These are phyloP conservation scores for Chaetoderma sp. DNA, from an alignment of 2,888 invertebrate species.

Conservation along the genomic window DNA sequence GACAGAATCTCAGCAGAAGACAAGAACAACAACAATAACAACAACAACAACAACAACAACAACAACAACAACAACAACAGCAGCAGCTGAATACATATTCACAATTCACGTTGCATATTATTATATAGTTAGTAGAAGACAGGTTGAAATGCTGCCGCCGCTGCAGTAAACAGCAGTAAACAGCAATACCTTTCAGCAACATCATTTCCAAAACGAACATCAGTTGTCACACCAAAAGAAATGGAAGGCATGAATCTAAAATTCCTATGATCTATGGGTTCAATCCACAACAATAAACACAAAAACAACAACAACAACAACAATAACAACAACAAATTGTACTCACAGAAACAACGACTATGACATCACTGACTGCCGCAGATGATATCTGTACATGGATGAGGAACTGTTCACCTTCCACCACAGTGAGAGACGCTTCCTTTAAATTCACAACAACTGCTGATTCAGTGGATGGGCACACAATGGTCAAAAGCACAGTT, in stretches of 20 bases:
- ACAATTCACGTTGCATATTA: no score
- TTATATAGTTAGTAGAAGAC: no score
- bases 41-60: neutral
- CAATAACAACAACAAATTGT: neutral
- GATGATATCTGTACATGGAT: conserved; percentile 45
- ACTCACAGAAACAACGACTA: conserved; percentile 53
- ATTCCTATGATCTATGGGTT: neutral
- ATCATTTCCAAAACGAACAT: no score
- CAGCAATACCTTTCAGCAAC: no score
- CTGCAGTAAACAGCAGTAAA: no score
- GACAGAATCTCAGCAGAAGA: no score
- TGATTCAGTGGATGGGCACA: neutral
- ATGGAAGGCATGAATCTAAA: neutral
- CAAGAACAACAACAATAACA: no score
- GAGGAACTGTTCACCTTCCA: conserved; percentile 51
- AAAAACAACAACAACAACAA: neutral
- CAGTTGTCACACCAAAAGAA: no score
- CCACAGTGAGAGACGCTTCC: conserved; percentile 40
- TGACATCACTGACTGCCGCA: conserved; percentile 39
- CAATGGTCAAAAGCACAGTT: neutral
- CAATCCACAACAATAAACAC: neutral
- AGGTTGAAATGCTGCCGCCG: no score
- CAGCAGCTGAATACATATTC: no score
- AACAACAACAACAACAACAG: no score
- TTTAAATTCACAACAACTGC: conserved; percentile 36